phyloP scores from a whole-genome alignment of 2,113 vertebrate species.

The Vimba vimba region DNA sequence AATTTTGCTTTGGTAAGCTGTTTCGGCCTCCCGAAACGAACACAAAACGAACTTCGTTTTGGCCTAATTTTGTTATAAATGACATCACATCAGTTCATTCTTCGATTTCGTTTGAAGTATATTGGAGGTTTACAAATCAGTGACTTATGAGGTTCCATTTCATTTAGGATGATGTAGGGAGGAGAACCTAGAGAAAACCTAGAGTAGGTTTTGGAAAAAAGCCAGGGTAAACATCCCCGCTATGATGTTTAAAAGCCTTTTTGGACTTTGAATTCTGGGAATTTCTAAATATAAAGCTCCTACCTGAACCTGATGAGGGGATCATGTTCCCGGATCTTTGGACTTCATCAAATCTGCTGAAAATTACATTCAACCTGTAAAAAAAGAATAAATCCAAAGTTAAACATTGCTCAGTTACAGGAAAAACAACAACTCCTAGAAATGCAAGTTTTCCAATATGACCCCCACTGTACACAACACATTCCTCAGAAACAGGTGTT shows the following conservation, averaged over 20 bases:
- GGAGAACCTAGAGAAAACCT: no score
- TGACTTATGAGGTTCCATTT: neutral
- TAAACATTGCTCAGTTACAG: neutral
- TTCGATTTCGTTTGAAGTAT: no score
- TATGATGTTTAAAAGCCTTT: neutral
- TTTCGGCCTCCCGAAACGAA: no score
- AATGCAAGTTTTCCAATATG: neutral
- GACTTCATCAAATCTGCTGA: constrained; percentile 97
- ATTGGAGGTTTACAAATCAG: neutral
- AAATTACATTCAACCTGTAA: constrained; percentile 96
- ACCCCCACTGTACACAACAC: neutral
- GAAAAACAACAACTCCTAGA: constrained; percentile 11
- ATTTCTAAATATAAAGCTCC: neutral
- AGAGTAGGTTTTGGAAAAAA: neutral
- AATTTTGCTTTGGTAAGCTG: no score
- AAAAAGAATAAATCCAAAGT: neutral
- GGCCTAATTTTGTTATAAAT: no score
- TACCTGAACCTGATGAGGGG: constrained; percentile 85
- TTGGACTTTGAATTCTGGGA: neutral
- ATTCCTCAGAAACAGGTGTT: constrained; percentile 33
- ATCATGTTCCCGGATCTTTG: constrained; percentile 98
- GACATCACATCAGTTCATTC: no score
- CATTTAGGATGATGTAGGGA: neutral
- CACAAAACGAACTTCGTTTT: no score
- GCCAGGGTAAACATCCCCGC: neutral